Evolutionary conservation across 2,797 vertebrate genomes (phyloP).

Genomic region (Sebastes oblongus): DNA sequence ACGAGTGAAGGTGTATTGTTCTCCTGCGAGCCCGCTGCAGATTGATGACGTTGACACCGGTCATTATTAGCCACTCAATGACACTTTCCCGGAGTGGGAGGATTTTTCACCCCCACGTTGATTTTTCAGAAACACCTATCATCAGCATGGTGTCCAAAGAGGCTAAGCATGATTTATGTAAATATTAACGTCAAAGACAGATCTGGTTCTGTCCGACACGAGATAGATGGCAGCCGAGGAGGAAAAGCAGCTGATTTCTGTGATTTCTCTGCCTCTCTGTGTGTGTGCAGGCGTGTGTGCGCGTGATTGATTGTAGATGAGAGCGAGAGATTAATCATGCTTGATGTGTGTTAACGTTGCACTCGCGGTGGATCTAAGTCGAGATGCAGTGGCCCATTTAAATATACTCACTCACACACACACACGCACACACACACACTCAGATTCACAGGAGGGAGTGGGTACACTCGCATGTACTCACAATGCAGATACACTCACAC

Average conservation of each 20-base stretch:
- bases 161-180: conserved; percentile 85
- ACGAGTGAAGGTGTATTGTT: background rate
- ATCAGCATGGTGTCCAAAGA: conserved; percentile 76
- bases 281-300: conserved; percentile 43
- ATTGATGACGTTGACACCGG: conserved; percentile 71
- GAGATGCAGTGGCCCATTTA: conserved; percentile 79
- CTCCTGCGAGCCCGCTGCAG: conserved; percentile 37
- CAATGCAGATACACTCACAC: conserved; percentile 8
- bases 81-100: conserved; percentile 60
- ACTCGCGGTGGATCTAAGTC: conserved; percentile 74
- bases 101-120: conserved; percentile 66
- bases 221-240: conserved; percentile 80
- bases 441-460: conserved; percentile 11
- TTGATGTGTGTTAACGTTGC: conserved; percentile 80
- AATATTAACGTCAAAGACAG: conserved; percentile 81
- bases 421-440: background rate
- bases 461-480: background rate
- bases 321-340: conserved; percentile 83
- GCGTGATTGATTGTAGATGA: conserved; percentile 83
- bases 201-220: conserved; percentile 74
- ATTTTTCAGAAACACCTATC: conserved; percentile 71
- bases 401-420: conserved; percentile 57
- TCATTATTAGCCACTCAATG: conserved; percentile 76
- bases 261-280: conserved; percentile 71
- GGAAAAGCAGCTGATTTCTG: conserved; percentile 84